Evolutionary conservation across 2,113 vertebrate genomes (phyloP).

Genomic region (Nothoprocta perdicaria): DNA sequence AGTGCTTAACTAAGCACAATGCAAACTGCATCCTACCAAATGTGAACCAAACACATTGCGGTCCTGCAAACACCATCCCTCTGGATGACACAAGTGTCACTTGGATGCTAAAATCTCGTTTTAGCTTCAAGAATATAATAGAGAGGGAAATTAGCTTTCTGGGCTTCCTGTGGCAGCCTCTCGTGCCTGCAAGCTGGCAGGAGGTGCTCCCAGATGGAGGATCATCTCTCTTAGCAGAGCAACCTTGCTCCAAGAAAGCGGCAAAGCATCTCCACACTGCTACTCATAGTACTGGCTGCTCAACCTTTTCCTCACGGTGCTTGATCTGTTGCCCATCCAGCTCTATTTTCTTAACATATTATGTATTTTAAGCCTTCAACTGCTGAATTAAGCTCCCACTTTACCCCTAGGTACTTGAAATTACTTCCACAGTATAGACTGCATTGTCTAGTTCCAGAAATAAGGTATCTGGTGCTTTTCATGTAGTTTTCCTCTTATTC

Average conservation of each 20-base stretch:
- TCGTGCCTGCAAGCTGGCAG: background rate
- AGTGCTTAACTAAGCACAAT: background rate
- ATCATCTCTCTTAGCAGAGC: background rate
- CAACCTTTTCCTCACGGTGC: background rate
- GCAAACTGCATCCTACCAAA: background rate
- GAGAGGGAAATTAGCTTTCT: background rate
- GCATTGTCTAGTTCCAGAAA: background rate
- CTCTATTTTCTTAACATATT: background rate
- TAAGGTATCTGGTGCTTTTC: background rate
- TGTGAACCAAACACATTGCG: rapidly evolving
- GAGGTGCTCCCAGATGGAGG: background rate
- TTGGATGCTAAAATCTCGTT: background rate
- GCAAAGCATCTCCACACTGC: background rate
- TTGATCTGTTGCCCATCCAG: background rate
- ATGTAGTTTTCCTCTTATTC: background rate
- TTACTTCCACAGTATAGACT: background rate
- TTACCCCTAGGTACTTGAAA: background rate
- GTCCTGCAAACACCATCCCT: background rate
- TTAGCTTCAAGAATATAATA: background rate
- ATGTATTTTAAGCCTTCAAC: background rate
- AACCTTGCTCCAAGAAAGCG: background rate
- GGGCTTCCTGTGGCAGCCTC: background rate
- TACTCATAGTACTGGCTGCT: background rate
- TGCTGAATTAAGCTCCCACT: background rate
- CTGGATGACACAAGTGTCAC: background rate